A percentile compares a stretch with the other conserved stretches of the same genome.
Conservation (phyloP, 2,113 vertebrate species). For the Chloebia gouldiae region DNA sequence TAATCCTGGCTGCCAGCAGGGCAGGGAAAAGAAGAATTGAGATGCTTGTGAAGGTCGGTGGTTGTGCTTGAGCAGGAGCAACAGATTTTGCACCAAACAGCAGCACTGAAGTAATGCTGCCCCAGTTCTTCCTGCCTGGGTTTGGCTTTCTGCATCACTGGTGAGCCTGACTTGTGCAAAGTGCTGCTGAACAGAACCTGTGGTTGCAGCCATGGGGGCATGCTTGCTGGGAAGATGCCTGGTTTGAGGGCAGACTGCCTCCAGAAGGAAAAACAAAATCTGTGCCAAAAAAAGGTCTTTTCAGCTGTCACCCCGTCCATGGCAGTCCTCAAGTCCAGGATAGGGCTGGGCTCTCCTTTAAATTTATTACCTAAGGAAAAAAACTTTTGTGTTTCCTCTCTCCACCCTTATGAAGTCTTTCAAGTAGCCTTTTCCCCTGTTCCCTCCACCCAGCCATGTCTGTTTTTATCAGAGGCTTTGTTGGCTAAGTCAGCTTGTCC, state of each 20-base stretch:
- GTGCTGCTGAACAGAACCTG: neutral
- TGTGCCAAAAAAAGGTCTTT: neutral
- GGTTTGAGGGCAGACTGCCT: neutral
- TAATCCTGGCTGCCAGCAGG: neutral
- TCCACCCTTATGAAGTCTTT: neutral
- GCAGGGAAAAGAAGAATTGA: neutral
- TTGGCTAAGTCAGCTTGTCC: neutral
- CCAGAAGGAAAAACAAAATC: neutral
- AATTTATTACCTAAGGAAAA: neutral
- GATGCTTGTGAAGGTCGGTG: neutral
- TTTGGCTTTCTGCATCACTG: neutral
- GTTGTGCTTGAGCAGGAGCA: neutral
- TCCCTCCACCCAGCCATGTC: accelerated
- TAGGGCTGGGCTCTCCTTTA: neutral
- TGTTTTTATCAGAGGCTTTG: neutral
- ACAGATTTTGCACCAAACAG: neutral
- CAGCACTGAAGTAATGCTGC: neutral
- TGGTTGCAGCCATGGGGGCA: accelerated
- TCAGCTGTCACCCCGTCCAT: accelerated
- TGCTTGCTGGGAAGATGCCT: neutral
- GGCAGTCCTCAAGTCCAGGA: accelerated
- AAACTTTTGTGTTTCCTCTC: neutral
- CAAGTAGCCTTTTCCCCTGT: neutral
- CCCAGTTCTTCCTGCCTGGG: accelerated
- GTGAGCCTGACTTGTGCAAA: neutral